A percentile compares a stretch with the other conserved stretches of the same genome.
These are phyloP conservation scores for Volucella inanis DNA, from an alignment of 2,888 invertebrate genomes.

Conservation along the genomic window DNA sequence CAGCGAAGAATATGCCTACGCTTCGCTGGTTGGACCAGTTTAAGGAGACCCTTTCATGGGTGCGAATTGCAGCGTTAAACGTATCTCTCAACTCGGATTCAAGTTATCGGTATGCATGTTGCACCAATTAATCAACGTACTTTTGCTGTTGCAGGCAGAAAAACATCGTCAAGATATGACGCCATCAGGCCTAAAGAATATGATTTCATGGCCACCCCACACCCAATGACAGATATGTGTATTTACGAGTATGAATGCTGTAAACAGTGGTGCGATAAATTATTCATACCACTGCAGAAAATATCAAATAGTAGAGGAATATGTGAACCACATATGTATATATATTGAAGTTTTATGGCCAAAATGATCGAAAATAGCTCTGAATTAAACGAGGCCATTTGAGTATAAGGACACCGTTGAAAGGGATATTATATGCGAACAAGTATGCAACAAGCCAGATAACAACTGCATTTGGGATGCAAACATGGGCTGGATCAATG, in stretches of 20 bases:
- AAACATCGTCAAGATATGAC: slow-evolving; percentile 64
- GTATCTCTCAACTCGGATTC: slow-evolving; percentile 11
- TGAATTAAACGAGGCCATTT: no score
- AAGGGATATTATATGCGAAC: no score
- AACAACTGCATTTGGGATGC: no score
- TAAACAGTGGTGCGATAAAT: slow-evolving; percentile 33
- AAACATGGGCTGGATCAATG: no score
- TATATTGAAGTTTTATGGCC: background rate
- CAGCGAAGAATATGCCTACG: slow-evolving; percentile 3
- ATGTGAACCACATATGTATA: background rate
- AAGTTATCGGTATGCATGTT: slow-evolving; percentile 40
- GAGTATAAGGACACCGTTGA: no score
- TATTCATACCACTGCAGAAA: background rate
- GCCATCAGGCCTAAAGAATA: slow-evolving; percentile 53
- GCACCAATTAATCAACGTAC: slow-evolving; percentile 64
- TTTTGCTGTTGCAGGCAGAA: slow-evolving; percentile 23
- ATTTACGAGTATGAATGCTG: background rate
- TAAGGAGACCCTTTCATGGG: slow-evolving; percentile 13
- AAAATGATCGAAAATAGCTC: no score
- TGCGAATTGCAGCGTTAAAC: slow-evolving; percentile 3
- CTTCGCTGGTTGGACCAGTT: slow-evolving; percentile 33
- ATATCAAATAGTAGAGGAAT: background rate
- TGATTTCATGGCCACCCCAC: slow-evolving; percentile 67
- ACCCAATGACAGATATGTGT: slow-evolving; percentile 33
- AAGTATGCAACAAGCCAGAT: no score